Base-by-base conservation (phyloP, 1,140 invertebrate genomes). In the Calycopis cecrops region DNA sequence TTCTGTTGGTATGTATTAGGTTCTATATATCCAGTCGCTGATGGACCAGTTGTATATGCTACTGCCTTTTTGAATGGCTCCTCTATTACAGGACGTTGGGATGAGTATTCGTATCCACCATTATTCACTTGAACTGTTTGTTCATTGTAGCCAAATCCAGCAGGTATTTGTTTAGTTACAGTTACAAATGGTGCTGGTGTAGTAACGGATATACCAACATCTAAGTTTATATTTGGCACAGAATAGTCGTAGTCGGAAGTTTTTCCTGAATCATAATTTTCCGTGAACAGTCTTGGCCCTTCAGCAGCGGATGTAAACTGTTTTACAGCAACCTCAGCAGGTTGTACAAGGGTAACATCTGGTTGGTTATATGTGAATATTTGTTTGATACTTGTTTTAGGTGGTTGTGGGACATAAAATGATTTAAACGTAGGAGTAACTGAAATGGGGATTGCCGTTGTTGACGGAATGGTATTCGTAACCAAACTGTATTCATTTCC, bases 1-100 rank as follows among this genome's bases (percentile, higher is more conserved):
- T 9, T 17, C 14, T 44, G 14, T 44, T 44, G 40, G 9, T 44
- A 16, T 16, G 14, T 16, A 16, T 44, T 44, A 44, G 40, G 40
- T 44, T 44, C 40, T 16, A 44, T 9, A 3, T 28, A 28, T 28
- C 6, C 21, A 10, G 74, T 65, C 16, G 71, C 58, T 49, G 73
- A 55, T 34, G 73, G 62, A 17, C 88, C 87, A 42, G 88, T 89
- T n/a, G 88, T 85, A 53, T 90, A 90, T 34, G 88, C 86, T 50
- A 83, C 81, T 12, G 85, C 60, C 64, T 87, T 85, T 48, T 85
- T 85, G 55, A 89, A 87, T 35, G 79, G 85, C 49, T 69, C 71
- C 71, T 89, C 88, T 59, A 70, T 70, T 8, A 88, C 79, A 40
- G 85, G 76, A 7, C 55, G 55, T 44, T 68, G 60, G 7, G 66